Base-by-base conservation (phyloP, 2,888 invertebrate genomes). In the Scaptomyza polygonia region DNA sequence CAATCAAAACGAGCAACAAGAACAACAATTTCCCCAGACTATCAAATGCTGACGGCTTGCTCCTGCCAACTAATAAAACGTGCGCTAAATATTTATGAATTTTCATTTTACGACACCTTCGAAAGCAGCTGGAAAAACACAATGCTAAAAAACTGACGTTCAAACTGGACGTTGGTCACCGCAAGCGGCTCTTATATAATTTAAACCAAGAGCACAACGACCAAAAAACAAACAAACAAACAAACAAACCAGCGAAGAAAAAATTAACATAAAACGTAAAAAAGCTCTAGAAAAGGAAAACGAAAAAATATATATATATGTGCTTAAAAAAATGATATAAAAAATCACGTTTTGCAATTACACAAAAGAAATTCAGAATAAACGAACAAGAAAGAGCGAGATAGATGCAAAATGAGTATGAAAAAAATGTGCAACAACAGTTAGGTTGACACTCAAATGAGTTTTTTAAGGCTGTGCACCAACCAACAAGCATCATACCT, bases 51-150 rank as follows among this genome's bases (percentile, higher is more conserved):
- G 65, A 54, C 44, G 72, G 67, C 66, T 48, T 53, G 53, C 52
- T 49, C 45, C 67, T 56, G 71, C 43, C 66, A 73, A 65, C 76
- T 84, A 79, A 82, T 81, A 81, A 82, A 82, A 82, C 82, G 84
- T 81, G 82, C 71, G 72, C 81, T 79, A 84, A 81, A 82, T 82
- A 82, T 82, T 82, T 84, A 82, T 82, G 82, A 79, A 82, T 76
- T 76, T 84, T 79, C 78, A 78, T 77, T 82, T 82, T 78, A 82
- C 73, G 82, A 84, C 82, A 82, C 84, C 82, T 79, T 75, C 44
- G 84, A 59, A 68, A 66, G 77, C 75, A 75, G 65, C 66, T 59
- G 73, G 7, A 57, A 69, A 56, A 57, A 40, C 27, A 58, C 67
- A 71, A 72, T 65, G 58, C 67, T 55, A 39, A 51, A 77, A 77